Base-by-base conservation (phyloP, 2,888 invertebrate genomes). In the Pocota personata region DNA sequence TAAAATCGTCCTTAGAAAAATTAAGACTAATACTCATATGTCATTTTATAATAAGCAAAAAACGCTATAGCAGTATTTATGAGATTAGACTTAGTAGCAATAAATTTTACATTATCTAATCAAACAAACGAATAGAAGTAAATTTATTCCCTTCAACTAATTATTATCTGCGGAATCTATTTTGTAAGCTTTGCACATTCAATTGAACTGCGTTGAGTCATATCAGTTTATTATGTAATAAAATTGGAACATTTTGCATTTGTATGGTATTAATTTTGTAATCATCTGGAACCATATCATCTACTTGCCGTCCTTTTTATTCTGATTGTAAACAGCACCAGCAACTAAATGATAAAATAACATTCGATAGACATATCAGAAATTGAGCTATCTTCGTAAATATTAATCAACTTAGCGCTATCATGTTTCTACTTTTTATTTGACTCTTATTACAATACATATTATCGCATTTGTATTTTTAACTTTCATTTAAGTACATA, bases 401-500 rank as follows among this genome's bases (percentile, higher is more conserved):
- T 14, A 27, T n/a, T 50, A 50, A 50, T 0, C 1, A n/a, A 50
- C 14, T 16, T 16, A 32, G 40, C 7, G 69, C 30, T 71, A 57
- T 57, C 57, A 71, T 21, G 57, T 57, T 57, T 71, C 43, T 21
- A 19, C 7, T 12, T 55, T 55, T 40, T 19, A 57, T 48, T 7
- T 1, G 19, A 10, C 21, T 48, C n/a, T n/a, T n/a, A n/a, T n/a
- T n/a, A n/a, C n/a, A n/a, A n/a, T 19, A 46, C 19, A 46, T 7
- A 21, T 21, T 48, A 21, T 48, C 19, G 6, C 21, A 0, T 12
- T 16, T 30, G 6, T 58, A 40, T 30, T 52, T 40, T 40, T 19
- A 50, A 37, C 19, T 40, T 73, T 37, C 1, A 21, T 52, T 55
- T 19, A n/a, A 32, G 32, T 57, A n/a, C n/a, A n/a, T n/a, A 40